Evolutionary conservation across 2,888 invertebrate species (phyloP), one percentile per base, ranked within the genome.

Genomic region (Hecatera dysodea): DNA sequence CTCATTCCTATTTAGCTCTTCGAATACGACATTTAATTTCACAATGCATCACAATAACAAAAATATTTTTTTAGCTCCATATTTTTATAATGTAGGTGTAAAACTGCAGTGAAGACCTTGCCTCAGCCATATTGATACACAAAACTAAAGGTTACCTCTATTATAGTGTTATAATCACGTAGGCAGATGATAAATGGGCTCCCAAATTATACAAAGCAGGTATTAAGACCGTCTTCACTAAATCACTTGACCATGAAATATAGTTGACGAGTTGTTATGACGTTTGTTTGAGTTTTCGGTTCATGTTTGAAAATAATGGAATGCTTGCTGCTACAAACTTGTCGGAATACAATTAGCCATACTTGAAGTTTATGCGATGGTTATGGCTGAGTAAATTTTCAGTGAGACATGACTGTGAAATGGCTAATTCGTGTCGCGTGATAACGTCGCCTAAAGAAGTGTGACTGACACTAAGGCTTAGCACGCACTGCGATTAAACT

Each of bases 91-190:
- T 22, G 77, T 83, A 70, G 80, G 83, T 57, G 77, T 73, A 44
- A 63, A 73, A 70, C 52, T 79, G 67, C 79, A 75, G 50, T n/a
- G 8, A 61, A 53, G 72, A 75, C 83, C 83, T 83, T 73, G 83
- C 24, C 11, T 61, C 22, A 7, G 17, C 74, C 80, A 66, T 78
- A 81, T 75, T 59, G 12, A 75, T 72, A 72, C 65, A 69, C 72
- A 78, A 78, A 66, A 11, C 42, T 60, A 65, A 82, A 83, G 79
- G 78, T 83, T 42, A 83, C 46, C 27, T 48, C 67, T 69, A 53
- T 69, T 74, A 22, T 59, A 24, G 63, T 53, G 59, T 70, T 50
- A 39, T 57, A 19, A 56, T 60, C 36, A 64, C 15, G 78, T 80
- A 61, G 74, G 82, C 33, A 59, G 72, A 36, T 75, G n/a, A 78